Base-by-base conservation (phyloP, 2,888 invertebrate species). In the Patella pellucida region DNA sequence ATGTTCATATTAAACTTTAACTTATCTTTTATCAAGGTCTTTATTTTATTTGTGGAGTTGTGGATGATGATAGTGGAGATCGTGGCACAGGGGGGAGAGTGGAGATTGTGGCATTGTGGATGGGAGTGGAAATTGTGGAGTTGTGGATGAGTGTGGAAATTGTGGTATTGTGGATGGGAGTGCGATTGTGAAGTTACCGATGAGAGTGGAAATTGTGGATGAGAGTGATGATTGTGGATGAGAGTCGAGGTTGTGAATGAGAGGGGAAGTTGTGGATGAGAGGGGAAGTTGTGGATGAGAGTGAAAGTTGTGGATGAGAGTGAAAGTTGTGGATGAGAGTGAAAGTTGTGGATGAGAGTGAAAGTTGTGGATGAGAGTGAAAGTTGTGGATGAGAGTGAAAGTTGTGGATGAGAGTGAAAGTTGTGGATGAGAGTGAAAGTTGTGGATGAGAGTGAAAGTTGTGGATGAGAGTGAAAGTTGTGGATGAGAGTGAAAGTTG, bases 361-460 rank as follows among this genome's bases (percentile, higher is more conserved):
- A 3, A 19, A 3, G 4, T 23, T n/a, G 68, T 68, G 68, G 68
- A n/a, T n/a, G n/a, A n/a, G n/a, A n/a, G n/a, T n/a, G n/a, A n/a
- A n/a, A 19, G 68, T n/a, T 68, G 68, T 19, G 2, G 68, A 23
- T 68, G 68, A 68, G n/a, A 27, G 23, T 68, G 68, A 15, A n/a
- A 27, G 3, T 68, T n/a, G 27, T 23, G 68, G 68, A 19, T n/a
- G 23, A 19, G 4, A 23, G n/a, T n/a, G 23, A 2, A 23, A 2
- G 2, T n/a, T 19, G n/a, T n/a, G 68, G n/a, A 27, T 15, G n/a
- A 27, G n/a, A n/a, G 68, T 2, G 2, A 3, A 68, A 2, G 2
- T 15, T 68, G 23, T 16, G 15, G 68, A 68, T 68, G 68, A 23
- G n/a, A 27, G 27, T 68, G 68, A 15, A 19, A 27, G 3, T 68